These are phyloP conservation scores for Homarus americanus DNA, from an alignment of 1,140 invertebrate genomes.

Conservation along the genomic window DNA sequence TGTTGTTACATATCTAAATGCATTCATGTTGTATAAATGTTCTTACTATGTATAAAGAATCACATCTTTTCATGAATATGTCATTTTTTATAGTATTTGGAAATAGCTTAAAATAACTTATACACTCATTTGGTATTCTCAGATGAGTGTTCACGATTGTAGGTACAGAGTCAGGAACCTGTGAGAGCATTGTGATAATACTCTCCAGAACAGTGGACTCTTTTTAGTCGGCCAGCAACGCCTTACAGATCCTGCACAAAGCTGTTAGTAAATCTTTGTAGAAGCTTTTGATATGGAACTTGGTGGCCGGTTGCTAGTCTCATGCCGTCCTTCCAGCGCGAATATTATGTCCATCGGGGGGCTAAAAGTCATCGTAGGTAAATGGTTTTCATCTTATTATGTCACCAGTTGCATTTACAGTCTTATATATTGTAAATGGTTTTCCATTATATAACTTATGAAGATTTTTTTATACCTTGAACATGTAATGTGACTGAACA, in stretches of 20 bases:
- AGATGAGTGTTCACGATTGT: neutral
- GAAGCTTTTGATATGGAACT: conserved; percentile 47
- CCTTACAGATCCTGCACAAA: conserved; percentile 65
- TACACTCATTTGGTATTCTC: neutral
- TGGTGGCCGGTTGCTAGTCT: conserved; percentile 9
- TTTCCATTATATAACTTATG: neutral
- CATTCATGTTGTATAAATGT: neutral
- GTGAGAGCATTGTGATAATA: conserved; percentile 32
- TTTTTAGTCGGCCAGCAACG: conserved; percentile 20
- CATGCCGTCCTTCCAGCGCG: neutral
- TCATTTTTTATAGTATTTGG: neutral
- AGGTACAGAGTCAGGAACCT: neutral
- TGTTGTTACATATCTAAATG: neutral
- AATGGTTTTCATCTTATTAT: neutral
- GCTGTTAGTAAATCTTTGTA: conserved; percentile 52
- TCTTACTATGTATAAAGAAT: neutral
- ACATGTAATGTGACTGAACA: neutral
- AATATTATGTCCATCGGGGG: no score
- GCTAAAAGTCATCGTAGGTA: neutral
- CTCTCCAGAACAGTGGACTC: no score
- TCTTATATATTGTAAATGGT: no score
- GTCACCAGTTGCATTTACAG: neutral
- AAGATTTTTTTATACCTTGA: neutral
- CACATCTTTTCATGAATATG: no score
- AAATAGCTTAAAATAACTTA: neutral